Base-by-base conservation (phyloP, 1,140 invertebrate species). In the Drosophila lowei region DNA sequence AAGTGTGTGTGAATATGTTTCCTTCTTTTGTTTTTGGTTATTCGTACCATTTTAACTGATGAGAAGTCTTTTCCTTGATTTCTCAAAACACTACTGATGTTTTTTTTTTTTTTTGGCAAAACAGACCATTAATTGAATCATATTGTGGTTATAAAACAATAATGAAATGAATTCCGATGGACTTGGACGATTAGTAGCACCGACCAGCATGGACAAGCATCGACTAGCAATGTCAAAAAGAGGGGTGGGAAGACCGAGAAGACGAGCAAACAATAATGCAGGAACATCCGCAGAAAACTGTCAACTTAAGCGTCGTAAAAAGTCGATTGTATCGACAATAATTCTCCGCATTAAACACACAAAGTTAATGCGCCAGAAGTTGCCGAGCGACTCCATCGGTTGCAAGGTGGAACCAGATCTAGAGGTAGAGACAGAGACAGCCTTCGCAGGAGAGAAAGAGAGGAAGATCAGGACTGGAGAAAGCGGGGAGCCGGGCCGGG, bases 241-340 rank as follows among this genome's bases (percentile, higher is more conserved):
- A 53, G 43, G 23, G 21, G 16, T 6, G 23, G n/a, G 16, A 44
- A 44, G 11, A 21, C 7, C 42, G 54, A 11, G 23, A 28, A 30
- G 38, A 21, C 46, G 54, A 57, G 46, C 58, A 49, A 50, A 16
- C 50, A 59, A 43, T 50, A 49, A 68, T 38, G 42, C 64, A 68
- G 64, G 25, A 58, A 59, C 47, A 50, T 63, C 75, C 25, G 46
- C 56, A 65, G 66, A 76, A 13, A 83, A 78, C 74, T 88, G 81
- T 88, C 81, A 88, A 79, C 74, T 83, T 78, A 72, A 78, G 60
- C 44, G 70, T 76, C 81, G 41, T 86, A 86, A 86, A 86, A 86
- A 61, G 66, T 72, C 83, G 66, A 88, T 86, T 86, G 79, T 88
- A 86, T 86, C 78, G 78, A 42, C 66, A 76, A 83, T 88, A 78